These are phyloP conservation scores for Diabrotica virgifera DNA, from an alignment of 1,140 invertebrate species.

Conservation along the genomic window DNA sequence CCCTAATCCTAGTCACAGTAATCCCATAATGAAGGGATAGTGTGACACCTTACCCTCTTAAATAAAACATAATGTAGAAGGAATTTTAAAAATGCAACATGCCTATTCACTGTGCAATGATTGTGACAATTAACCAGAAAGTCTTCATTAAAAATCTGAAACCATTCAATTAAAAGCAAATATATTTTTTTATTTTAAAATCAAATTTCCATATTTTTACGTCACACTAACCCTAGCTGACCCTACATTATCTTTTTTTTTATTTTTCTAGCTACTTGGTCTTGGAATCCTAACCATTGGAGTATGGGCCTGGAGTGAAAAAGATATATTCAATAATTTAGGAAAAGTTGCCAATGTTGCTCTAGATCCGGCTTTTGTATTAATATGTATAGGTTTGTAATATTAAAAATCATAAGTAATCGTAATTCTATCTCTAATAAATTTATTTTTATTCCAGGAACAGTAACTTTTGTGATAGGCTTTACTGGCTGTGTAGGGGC, in stretches of 20 bases:
- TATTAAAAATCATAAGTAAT: not conserved
- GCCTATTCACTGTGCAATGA: too few species aligned
- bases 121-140: too few species aligned
- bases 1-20: too few species aligned
- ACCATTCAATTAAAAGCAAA: too few species aligned
- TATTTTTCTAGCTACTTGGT: constrained; percentile 73
- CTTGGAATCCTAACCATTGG: constrained; percentile 83
- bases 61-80: too few species aligned
- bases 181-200: too few species aligned
- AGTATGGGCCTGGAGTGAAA: constrained; percentile 96
- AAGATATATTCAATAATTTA: constrained; percentile 93
- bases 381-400: constrained; percentile 83
- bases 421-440: not conserved
- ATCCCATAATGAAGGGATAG: too few species aligned
- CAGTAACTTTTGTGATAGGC: constrained; percentile 90
- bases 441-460: constrained; percentile 57
- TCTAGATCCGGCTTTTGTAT: constrained; percentile 91
- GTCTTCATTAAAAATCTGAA: too few species aligned
- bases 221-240: too few species aligned
- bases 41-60: too few species aligned
- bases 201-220: too few species aligned
- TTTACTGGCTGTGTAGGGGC: constrained; percentile 98
- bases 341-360: constrained; percentile 84
- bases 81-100: too few species aligned
- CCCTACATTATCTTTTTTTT: not conserved